Base-by-base conservation (phyloP, 2,888 invertebrate genomes). In the Cheilosia soror region DNA sequence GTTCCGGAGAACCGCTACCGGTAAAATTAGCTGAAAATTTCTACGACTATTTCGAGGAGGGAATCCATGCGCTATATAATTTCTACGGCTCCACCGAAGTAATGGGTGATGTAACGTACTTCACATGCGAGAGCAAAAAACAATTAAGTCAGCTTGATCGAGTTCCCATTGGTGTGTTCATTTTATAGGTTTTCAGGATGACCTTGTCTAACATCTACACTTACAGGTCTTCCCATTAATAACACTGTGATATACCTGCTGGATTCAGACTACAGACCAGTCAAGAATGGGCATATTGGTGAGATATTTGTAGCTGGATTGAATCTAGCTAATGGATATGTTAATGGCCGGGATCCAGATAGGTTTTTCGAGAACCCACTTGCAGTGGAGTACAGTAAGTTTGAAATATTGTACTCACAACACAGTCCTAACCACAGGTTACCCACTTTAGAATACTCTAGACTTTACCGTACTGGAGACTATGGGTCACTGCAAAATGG, bases 1-100 rank as follows among this genome's bases (percentile, higher is more conserved):
- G 97, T 89, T 97, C 97, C 1, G 98, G 98, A 0, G 98, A 98
- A 91, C 95, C 96, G 0, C 93, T 98, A 0, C 94, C 95, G 13
- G 93, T 95, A 5, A 93, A 95, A 0, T 91, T 97, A 40, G 96
- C 96, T 0, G 92, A 94, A 47, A 94, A 96, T 88, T 98, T 97
- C 93, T 97, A 97, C 91, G 93, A 94, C 42, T 94, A 95, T 87
- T 97, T 97, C 87, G 93, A 94, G n/a, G 94, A 94, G 72, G 93
- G 94, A 9, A 92, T 93, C 0, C 95, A 95, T 84, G 93, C 94
- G 15, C 92, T 98, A 49, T 97, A 96, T 68, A 98, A 98, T 90
- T 97, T 97, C 90, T 98, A 97, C 89, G 98, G 98, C 0, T 97
- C 97, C 87, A 97, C 98, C 0, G 98, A 98, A 91, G 95, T 97